phyloP scores from a whole-genome alignment of 2,797 vertebrate genomes.

The Linurgus olivaceus region DNA sequence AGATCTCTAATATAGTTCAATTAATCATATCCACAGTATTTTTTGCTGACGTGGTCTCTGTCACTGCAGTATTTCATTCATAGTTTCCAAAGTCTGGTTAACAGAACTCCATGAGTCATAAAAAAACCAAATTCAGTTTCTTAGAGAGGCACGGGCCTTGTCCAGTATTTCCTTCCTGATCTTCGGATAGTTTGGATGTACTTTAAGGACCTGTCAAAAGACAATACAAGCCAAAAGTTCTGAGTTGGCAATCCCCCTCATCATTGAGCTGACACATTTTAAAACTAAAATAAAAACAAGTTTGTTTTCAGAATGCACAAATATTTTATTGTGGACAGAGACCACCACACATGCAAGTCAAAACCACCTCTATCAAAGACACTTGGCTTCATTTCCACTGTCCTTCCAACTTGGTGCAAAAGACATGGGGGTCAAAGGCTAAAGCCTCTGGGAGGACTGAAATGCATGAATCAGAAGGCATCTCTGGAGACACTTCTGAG shows the following conservation, averaged over 20 bases:
- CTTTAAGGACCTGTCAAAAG: conserved; percentile 85
- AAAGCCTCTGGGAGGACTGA: background rate
- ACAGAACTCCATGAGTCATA: background rate
- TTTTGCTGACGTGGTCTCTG: background rate
- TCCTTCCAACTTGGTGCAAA: background rate
- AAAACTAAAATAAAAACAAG: background rate
- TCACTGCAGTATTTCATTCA: background rate
- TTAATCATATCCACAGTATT: background rate
- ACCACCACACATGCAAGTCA: background rate
- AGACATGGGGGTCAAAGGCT: background rate
- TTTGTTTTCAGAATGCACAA: background rate
- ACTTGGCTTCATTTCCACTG: background rate
- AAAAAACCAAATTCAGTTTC: conserved; percentile 72
- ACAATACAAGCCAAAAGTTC: background rate
- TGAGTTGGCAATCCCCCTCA: background rate
- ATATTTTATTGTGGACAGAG: background rate
- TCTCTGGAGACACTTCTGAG: background rate
- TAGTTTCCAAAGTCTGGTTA: background rate
- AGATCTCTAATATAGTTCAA: background rate
- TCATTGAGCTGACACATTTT: background rate
- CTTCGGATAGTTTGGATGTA: conserved; percentile 92
- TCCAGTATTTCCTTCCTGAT: conserved; percentile 97
- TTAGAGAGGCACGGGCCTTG: conserved; percentile 88
- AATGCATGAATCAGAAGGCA: background rate
- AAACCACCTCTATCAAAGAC: background rate